Evolutionary conservation across 2,113 vertebrate genomes (phyloP).

Genomic region (Oophaga pumilio): DNA sequence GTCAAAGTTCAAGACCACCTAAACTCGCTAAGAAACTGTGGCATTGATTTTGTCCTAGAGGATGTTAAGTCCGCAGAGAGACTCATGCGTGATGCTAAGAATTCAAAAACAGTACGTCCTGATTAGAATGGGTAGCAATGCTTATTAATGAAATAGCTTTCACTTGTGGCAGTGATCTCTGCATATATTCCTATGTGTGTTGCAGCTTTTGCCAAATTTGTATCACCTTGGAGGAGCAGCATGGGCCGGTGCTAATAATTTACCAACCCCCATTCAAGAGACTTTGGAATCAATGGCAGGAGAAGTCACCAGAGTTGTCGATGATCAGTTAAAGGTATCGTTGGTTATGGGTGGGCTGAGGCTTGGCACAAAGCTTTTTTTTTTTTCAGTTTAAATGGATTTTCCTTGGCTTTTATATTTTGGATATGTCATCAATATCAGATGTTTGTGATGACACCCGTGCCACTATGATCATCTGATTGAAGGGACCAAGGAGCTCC

Average conservation of each 20-base stretch:
- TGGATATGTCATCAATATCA: too few species aligned
- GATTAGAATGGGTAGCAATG: too few species aligned
- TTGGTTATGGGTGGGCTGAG: not conserved
- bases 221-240: slow-evolving; percentile 88
- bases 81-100: slow-evolving; percentile 92
- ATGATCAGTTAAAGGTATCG: slow-evolving; percentile 91
- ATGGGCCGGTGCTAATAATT: slow-evolving; percentile 79
- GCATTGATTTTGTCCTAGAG: slow-evolving; percentile 82
- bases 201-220: slow-evolving; percentile 89
- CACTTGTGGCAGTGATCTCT: not conserved
- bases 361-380: not conserved
- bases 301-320: slow-evolving; percentile 91
- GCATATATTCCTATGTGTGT: slow-evolving; percentile 17
- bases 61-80: slow-evolving; percentile 90
- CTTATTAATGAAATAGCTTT: not conserved
- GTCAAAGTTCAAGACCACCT: slow-evolving; percentile 98
- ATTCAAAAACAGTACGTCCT: slow-evolving; percentile 90
- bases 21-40: slow-evolving; percentile 89
- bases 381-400: too few species aligned
- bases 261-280: slow-evolving; percentile 88
- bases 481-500: too few species aligned
- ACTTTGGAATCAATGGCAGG: slow-evolving; percentile 95
- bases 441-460: too few species aligned
- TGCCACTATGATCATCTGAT: too few species aligned
- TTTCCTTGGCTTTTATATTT: too few species aligned